These are phyloP conservation scores for Barbus barbus DNA, from an alignment of 2,113 vertebrate species.

Conservation along the genomic window DNA sequence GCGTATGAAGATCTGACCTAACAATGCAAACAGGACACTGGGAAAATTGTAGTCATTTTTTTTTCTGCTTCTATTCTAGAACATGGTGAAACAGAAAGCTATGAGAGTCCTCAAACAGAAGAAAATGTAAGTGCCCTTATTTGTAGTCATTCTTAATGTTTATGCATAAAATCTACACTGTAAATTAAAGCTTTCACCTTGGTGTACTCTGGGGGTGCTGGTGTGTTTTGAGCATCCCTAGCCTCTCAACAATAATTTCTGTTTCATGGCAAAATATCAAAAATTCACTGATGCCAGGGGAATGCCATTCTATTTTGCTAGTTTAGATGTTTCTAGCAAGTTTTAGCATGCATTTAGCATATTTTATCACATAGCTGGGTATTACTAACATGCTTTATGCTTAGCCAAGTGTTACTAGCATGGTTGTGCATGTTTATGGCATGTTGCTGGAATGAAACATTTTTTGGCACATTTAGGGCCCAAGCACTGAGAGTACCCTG, in stretches of 20 bases:
- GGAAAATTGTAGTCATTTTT: not conserved
- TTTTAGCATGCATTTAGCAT: not conserved
- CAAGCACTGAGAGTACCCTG: too few species aligned
- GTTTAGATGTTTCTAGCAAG: not conserved
- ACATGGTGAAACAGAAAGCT: conserved; percentile 98
- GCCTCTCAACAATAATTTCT: not conserved
- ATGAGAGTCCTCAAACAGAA: conserved; percentile 97
- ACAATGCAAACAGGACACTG: not conserved
- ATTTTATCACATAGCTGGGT: not conserved
- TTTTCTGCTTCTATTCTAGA: conserved; percentile 75
- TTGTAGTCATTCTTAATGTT: not conserved
- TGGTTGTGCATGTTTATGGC: too few species aligned
- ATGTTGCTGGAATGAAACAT: too few species aligned
- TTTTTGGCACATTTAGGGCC: too few species aligned
- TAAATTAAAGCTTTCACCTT: not conserved
- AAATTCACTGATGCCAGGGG: not conserved
- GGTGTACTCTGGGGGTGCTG: not conserved
- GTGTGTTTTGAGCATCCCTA: not conserved
- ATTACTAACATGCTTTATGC: not conserved
- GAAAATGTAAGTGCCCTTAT: conserved; percentile 85
- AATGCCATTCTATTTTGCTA: not conserved
- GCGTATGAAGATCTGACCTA: not conserved
- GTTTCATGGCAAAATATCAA: not conserved
- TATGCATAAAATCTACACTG: not conserved
- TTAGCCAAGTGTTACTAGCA: not conserved